Conservation (phyloP, 2,797 vertebrate species). For the Bovichtus variegatus region DNA sequence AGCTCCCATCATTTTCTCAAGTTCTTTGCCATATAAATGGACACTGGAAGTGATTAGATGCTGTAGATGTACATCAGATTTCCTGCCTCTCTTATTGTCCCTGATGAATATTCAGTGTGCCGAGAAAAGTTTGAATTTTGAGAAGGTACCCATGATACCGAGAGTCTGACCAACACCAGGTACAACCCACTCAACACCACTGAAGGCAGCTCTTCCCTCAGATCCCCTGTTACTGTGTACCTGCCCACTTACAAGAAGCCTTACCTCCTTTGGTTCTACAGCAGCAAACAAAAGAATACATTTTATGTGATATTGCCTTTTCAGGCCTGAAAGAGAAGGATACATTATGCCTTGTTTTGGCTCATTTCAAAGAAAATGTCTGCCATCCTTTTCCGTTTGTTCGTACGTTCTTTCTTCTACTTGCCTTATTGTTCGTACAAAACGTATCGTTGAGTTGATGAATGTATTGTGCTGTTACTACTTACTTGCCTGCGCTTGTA, state of each 20-base stretch:
- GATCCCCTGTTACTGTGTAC: conserved; percentile 39
- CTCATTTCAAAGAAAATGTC: conserved; percentile 74
- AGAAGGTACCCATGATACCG: conserved; percentile 2
- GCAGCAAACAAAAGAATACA: conserved; percentile 41
- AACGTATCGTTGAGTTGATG: conserved; percentile 91
- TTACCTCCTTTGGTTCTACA: conserved; percentile 61
- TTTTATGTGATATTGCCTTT: conserved; percentile 49
- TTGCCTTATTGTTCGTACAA: conserved; percentile 89
- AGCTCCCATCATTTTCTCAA: conserved; percentile 33
- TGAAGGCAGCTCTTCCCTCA: conserved; percentile 72
- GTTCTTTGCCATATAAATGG: conserved; percentile 37
- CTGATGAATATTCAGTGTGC: conserved; percentile 38
- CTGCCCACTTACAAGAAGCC: conserved; percentile 66
- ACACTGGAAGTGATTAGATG: conserved; percentile 42
- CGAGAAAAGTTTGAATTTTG: background rate
- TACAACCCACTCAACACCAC: conserved; percentile 53
- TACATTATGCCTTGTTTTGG: conserved; percentile 66
- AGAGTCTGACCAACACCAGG: conserved; percentile 51
- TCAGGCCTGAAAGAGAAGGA: conserved; percentile 54
- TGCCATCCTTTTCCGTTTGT: conserved; percentile 70
- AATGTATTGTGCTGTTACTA: conserved; percentile 98
- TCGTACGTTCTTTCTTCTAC: conserved; percentile 77
- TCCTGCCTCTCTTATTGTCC: conserved; percentile 53
- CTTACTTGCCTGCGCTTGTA: conserved; percentile 98
- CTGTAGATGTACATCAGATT: conserved; percentile 47